phyloP scores from a whole-genome alignment of 2,797 vertebrate genomes.

The Protosalanx chinensis region DNA sequence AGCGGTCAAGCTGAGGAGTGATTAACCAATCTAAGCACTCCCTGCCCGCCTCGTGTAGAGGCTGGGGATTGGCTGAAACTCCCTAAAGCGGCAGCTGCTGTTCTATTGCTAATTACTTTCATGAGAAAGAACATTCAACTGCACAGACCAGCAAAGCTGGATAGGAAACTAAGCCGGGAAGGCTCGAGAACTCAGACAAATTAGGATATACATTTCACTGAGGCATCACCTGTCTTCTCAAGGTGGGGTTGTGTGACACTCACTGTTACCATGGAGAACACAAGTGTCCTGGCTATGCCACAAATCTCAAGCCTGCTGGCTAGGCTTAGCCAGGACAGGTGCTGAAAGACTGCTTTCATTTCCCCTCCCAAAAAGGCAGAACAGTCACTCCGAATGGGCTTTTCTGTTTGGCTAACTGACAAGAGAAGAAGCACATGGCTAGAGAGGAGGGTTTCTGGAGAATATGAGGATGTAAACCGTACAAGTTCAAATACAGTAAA shows the following conservation, averaged over 20 bases:
- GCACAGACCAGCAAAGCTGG: neutral
- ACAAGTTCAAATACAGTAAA: neutral
- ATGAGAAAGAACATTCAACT: neutral
- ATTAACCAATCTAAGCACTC: neutral
- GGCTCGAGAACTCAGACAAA: neutral
- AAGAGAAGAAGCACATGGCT: neutral
- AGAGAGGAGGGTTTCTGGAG: neutral
- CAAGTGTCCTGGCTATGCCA: slow-evolving; percentile 19
- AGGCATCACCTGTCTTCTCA: neutral
- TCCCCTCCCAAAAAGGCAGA: slow-evolving; percentile 11
- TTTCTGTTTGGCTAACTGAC: neutral
- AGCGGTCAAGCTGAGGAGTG: neutral
- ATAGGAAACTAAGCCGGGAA: neutral
- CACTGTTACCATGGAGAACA: slow-evolving; percentile 16
- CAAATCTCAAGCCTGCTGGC: slow-evolving; percentile 8
- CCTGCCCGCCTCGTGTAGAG: neutral
- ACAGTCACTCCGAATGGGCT: neutral
- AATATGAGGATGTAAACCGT: neutral
- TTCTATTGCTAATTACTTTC: neutral
- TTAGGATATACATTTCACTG: neutral
- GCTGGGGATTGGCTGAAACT: neutral
- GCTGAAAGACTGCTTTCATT: slow-evolving; percentile 43
- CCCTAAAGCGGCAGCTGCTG: slow-evolving; percentile 1
- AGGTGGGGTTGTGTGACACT: neutral
- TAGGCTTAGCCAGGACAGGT: slow-evolving; percentile 42